A percentile compares a stretch with the other conserved stretches of the same genome.
phyloP scores from a whole-genome alignment of 2,797 vertebrate species.

The Acanthopagrus latus region DNA sequence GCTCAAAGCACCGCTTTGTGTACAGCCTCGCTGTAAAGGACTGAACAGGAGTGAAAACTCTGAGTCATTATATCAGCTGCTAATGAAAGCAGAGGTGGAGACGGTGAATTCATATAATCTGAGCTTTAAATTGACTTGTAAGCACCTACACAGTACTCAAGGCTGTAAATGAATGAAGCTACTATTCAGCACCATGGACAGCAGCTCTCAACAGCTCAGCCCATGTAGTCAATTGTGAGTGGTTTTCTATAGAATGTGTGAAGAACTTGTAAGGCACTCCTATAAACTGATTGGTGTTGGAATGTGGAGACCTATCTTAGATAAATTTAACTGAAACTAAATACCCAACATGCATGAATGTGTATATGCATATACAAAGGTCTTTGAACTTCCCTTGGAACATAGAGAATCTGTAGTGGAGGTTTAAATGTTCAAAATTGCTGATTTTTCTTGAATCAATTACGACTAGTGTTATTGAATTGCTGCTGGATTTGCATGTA shows the following conservation, averaged over 20 bases:
- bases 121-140: neutral
- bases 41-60: neutral
- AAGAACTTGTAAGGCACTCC: neutral
- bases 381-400: neutral
- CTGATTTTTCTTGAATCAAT: no score
- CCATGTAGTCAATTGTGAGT: neutral
- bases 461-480: no score
- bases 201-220: neutral
- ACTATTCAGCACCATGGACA: slow-evolving; percentile 39
- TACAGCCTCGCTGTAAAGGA: neutral
- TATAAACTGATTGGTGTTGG: neutral
- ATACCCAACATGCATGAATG: neutral
- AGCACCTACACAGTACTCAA: neutral
- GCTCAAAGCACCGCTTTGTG: neutral
- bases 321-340: neutral
- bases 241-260: neutral
- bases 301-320: neutral
- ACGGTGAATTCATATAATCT: neutral
- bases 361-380: neutral
- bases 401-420: neutral
- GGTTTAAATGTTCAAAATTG: neutral
- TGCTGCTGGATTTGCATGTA: no score
- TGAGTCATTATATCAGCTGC: neutral
- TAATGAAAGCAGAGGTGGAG: neutral
- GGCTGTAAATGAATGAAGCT: neutral